phyloP scores from a whole-genome alignment of 2,113 vertebrate genomes.

The Chaetodon auriga region DNA sequence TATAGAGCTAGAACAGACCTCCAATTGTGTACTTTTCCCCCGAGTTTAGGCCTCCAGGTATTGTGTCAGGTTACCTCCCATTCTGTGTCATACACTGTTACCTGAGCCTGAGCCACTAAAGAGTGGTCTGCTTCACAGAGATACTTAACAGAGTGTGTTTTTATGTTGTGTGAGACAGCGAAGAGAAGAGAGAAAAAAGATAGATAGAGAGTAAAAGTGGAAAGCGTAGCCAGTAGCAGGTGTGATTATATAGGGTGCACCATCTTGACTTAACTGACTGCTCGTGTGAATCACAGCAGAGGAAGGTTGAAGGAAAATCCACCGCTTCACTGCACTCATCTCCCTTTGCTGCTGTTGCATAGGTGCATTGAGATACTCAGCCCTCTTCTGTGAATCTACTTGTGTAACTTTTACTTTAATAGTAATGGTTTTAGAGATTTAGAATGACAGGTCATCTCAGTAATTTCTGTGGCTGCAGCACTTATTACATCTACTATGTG shows the following conservation, averaged over 20 bases:
- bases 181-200: slow-evolving; percentile 8
- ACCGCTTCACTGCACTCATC: slow-evolving; percentile 8
- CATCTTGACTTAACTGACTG: slow-evolving; percentile 26
- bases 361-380: not conserved
- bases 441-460: not conserved
- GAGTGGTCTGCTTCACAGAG: slow-evolving; percentile 52
- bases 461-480: slow-evolving; percentile 20
- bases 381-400: slow-evolving; percentile 17
- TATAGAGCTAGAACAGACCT: slow-evolving; percentile 74
- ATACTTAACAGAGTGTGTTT: slow-evolving; percentile 47
- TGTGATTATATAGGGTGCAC: slow-evolving; percentile 35
- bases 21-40: slow-evolving; percentile 75
- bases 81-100: slow-evolving; percentile 71
- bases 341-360: slow-evolving; percentile 7
- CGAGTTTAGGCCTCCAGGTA: slow-evolving; percentile 64
- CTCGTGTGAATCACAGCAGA: slow-evolving; percentile 38
- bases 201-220: slow-evolving; percentile 16
- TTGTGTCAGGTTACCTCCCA: slow-evolving; percentile 78
- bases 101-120: slow-evolving; percentile 70
- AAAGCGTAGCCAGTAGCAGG: not conserved
- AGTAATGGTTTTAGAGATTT: slow-evolving; percentile 31
- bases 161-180: slow-evolving; percentile 20
- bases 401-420: slow-evolving; percentile 29
- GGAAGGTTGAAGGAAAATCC: slow-evolving; percentile 24
- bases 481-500: slow-evolving; percentile 21